These are phyloP conservation scores for Leptinotarsa undecemlineata DNA, from an alignment of 1,140 invertebrate species.

Conservation along the genomic window DNA sequence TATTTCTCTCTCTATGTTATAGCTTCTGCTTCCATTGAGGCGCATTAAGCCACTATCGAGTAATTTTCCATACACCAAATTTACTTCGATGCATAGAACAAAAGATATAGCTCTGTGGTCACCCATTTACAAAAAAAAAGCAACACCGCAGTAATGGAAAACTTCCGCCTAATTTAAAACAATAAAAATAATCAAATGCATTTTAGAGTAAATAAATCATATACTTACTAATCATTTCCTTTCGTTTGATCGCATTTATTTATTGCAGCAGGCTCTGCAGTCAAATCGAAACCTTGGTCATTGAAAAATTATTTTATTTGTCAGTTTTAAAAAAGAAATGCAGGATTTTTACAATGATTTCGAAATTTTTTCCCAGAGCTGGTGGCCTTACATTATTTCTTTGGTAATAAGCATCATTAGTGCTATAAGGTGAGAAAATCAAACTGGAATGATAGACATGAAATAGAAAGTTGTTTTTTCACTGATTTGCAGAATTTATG, in stretches of 20 bases:
- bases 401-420: conserved; percentile 43
- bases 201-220: conserved; percentile 5
- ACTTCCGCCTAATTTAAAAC: conserved; percentile 5
- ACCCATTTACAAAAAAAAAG: background rate
- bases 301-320: background rate
- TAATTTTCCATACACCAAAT: no score
- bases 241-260: background rate
- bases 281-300: background rate
- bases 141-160: background rate
- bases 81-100: no score
- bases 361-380: conserved; percentile 35
- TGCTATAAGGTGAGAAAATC: conserved; percentile 42
- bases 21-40: no score
- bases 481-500: conserved; percentile 51
- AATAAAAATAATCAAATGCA: background rate
- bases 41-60: no score
- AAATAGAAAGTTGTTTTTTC: no score
- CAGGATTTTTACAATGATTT: conserved; percentile 29
- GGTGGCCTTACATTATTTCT: conserved; percentile 45
- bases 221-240: background rate
- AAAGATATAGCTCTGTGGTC: no score
- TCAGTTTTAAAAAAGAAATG: conserved; percentile 20
- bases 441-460: no score
- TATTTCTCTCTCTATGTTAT: no score
- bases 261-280: background rate